Evolutionary conservation across 1,140 invertebrate species (phyloP).

Genomic region (Lasioglossum baleicum): DNA sequence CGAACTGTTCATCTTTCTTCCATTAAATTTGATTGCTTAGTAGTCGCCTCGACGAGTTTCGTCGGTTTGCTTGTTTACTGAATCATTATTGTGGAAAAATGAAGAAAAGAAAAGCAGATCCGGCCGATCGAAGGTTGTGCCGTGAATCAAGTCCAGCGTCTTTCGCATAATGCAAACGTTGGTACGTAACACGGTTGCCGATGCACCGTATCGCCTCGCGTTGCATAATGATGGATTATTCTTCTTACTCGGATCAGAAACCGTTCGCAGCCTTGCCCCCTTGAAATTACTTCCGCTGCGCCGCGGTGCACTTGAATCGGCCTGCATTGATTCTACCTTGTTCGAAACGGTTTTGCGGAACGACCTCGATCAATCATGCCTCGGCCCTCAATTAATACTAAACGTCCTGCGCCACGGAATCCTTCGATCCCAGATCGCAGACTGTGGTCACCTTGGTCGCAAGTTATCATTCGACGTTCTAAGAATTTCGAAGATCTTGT

Average conservation of each 20-base stretch:
- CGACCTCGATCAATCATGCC: background rate
- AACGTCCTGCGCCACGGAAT: background rate
- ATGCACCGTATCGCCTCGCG: too few species aligned
- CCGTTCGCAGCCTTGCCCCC: slow-evolving; percentile 7
- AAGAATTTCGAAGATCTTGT: too few species aligned
- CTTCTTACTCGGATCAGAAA: background rate
- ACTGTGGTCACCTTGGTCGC: too few species aligned
- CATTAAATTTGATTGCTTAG: background rate
- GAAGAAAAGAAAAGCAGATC: too few species aligned
- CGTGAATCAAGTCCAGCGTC: too few species aligned
- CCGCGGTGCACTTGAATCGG: background rate
- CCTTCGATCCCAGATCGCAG: background rate
- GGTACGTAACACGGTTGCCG: too few species aligned
- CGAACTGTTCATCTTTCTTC: background rate
- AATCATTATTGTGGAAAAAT: background rate
- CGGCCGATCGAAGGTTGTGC: too few species aligned
- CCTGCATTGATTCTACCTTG: background rate
- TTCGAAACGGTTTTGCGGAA: background rate
- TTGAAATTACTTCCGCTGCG: slow-evolving; percentile 16
- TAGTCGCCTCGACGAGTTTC: background rate
- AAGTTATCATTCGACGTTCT: too few species aligned
- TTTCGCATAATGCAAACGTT: too few species aligned
- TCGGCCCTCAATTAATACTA: background rate
- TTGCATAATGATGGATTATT: slow-evolving; percentile 16
- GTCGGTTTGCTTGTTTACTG: background rate